Conservation (phyloP, 1,140 invertebrate species). For the Contarinia nasturtii region DNA sequence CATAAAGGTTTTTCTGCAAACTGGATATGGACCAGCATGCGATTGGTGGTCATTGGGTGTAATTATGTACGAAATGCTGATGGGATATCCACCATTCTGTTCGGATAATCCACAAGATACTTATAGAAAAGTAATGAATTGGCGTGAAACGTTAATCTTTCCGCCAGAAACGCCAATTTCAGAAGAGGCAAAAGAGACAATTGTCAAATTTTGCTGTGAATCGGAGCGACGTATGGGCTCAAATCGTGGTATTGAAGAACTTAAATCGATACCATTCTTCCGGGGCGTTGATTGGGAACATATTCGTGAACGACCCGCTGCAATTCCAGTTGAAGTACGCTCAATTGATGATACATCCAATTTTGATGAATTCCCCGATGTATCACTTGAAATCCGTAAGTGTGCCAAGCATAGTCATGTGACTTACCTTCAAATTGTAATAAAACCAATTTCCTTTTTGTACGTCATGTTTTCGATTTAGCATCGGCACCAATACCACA, state of each 20-base stretch:
- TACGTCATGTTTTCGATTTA: slow-evolving; percentile 25
- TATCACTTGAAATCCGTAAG: slow-evolving; percentile 96
- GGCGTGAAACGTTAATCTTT: slow-evolving; percentile 93
- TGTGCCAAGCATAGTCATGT: slow-evolving; percentile 11
- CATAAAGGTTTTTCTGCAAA: slow-evolving; percentile 94
- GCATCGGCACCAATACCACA: slow-evolving; percentile 62
- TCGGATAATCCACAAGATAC: slow-evolving; percentile 99
- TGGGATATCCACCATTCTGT: slow-evolving; percentile 98
- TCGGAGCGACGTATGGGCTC: slow-evolving; percentile 76
- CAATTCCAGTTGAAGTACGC: slow-evolving; percentile 86
- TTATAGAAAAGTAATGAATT: slow-evolving; percentile 99
- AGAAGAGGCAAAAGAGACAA: slow-evolving; percentile 74
- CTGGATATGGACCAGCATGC: slow-evolving; percentile 89
- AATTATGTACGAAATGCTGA: slow-evolving; percentile 99
- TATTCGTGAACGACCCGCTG: slow-evolving; percentile 89
- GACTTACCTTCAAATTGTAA: too few species aligned
- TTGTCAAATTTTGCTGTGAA: slow-evolving; percentile 86
- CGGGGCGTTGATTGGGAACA: slow-evolving; percentile 90
- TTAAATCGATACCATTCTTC: slow-evolving; percentile 75
- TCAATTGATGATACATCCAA: slow-evolving; percentile 97
- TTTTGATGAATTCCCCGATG: slow-evolving; percentile 99
- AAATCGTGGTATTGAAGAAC: slow-evolving; percentile 72
- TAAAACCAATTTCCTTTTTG: not conserved
- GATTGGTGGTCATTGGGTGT: slow-evolving; percentile 99
- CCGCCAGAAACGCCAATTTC: slow-evolving; percentile 92